phyloP scores from a whole-genome alignment of 2,113 vertebrate species.

The Cavia aperea region DNA sequence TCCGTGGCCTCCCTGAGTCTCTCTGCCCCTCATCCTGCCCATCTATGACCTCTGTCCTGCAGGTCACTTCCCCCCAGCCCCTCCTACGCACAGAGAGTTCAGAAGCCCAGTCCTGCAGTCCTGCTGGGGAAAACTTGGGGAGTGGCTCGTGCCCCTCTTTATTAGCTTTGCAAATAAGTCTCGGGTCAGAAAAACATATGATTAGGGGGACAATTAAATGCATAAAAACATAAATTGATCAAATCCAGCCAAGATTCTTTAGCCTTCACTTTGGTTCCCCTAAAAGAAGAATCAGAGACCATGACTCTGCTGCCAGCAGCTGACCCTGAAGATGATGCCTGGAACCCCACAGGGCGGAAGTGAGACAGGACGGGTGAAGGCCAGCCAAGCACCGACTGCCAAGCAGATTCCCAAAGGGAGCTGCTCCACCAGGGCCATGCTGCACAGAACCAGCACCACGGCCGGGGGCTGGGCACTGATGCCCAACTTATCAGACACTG shows the following conservation, averaged over 20 bases:
- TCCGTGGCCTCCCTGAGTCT: background rate
- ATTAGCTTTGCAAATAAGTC: background rate
- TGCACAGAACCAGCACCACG: background rate
- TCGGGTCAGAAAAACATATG: background rate
- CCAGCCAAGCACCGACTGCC: background rate
- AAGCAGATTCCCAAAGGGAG: background rate
- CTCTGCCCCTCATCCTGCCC: background rate
- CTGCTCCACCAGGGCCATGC: accelerated
- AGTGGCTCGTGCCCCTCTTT: too few species aligned
- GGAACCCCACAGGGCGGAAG: background rate
- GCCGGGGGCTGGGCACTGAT: accelerated
- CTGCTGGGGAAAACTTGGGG: background rate
- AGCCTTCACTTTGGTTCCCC: background rate
- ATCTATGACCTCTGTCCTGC: background rate
- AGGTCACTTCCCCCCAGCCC: background rate
- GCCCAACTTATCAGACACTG: background rate
- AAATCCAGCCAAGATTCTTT: background rate
- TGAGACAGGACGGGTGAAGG: background rate
- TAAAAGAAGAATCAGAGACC: background rate
- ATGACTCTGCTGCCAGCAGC: background rate
- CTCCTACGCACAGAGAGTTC: background rate
- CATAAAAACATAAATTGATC: background rate
- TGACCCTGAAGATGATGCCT: background rate
- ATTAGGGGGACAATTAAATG: background rate
- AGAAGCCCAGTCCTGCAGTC: background rate